Base-by-base conservation (phyloP, 2,797 vertebrate species). In the Spinus pinus region DNA sequence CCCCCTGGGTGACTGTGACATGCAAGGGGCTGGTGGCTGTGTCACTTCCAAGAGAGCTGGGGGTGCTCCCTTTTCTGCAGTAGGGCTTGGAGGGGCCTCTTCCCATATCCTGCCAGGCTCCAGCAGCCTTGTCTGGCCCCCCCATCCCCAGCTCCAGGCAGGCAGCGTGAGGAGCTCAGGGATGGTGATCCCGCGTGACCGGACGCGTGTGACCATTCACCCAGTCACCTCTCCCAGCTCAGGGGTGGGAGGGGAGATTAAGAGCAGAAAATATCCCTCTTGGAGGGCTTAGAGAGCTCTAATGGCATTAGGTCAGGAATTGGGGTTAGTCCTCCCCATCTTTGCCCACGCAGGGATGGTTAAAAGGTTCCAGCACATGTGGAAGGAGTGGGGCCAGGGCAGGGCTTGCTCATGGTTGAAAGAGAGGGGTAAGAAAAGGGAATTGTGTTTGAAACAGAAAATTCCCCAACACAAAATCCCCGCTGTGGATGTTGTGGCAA, bases 211-310 rank as follows among this genome's bases (percentile, higher is more conserved):
- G 7, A 49, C 79, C 19, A 7, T 79, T 88, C 42, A 90, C 70
- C 66, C 73, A 35, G 77, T 78, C 66, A 62, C 88, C 51, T 81
- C 80, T 88, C 27, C 54, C 67, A 70, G 79, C 90, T 31, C 2
- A 0, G 47, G 57, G 54, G 56, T 50, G 60, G 86, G 50, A 89
- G 81, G 86, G 49, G 84, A 61, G 94, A 93, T 95, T 91, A 95
- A 72, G 69, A 88, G 79, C 84, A 81, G 88, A 82, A 94, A 97
- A 95, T 96, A 95, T 11, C 94, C 81, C 47, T 88, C 74, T 61
- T 81, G 90, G 79, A 89, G 90, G 86, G 86, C 84, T 96, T 92
- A 93, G 42, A 78, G 88, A 83, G 69, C 79, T 83, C 44, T 92
- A 83, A 95, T 81, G 65, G 10, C 79, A 88, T 95, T 79, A 94